Evolutionary conservation across 2,888 invertebrate genomes (phyloP).

Genomic region (Julus scandinavius): DNA sequence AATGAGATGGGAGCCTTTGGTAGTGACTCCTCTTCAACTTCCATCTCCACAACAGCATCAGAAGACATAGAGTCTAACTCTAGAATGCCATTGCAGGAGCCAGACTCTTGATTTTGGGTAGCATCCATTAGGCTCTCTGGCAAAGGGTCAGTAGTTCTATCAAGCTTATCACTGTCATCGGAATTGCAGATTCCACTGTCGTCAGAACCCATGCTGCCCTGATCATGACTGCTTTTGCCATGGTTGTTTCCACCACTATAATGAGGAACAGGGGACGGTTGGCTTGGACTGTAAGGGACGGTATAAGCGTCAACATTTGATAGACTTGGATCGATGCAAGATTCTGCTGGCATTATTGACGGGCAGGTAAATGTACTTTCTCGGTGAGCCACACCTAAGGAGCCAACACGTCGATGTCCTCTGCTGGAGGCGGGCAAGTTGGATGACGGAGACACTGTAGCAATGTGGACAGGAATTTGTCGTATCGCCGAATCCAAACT

Average conservation of each 20-base stretch:
- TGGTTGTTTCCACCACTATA: constrained; percentile 56
- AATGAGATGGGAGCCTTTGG: constrained; percentile 53
- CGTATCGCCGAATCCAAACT: constrained; percentile 83
- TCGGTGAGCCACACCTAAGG: constrained; percentile 54
- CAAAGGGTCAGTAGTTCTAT: not conserved
- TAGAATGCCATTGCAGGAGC: constrained; percentile 44
- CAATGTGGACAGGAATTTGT: constrained; percentile 59
- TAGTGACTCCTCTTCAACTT: constrained; percentile 55
- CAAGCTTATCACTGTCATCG: constrained; percentile 62
- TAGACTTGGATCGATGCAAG: not conserved
- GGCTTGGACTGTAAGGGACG: not conserved
- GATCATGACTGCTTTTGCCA: constrained; percentile 69
- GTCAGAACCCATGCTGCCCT: constrained; percentile 78
- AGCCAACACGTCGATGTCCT: constrained; percentile 54
- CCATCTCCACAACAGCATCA: constrained; percentile 56
- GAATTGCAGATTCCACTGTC: constrained; percentile 81
- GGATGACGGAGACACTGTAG: constrained; percentile 54
- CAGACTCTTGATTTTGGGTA: not conserved
- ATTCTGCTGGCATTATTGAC: constrained; percentile 7
- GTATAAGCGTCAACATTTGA: not conserved
- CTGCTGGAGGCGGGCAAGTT: not conserved
- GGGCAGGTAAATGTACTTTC: not conserved
- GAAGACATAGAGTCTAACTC: constrained; percentile 58
- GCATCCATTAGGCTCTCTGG: constrained; percentile 39
- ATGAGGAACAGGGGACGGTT: constrained; percentile 52